These are phyloP conservation scores for Lithophane socia DNA, from an alignment of 2,888 invertebrate genomes.

Conservation along the genomic window DNA sequence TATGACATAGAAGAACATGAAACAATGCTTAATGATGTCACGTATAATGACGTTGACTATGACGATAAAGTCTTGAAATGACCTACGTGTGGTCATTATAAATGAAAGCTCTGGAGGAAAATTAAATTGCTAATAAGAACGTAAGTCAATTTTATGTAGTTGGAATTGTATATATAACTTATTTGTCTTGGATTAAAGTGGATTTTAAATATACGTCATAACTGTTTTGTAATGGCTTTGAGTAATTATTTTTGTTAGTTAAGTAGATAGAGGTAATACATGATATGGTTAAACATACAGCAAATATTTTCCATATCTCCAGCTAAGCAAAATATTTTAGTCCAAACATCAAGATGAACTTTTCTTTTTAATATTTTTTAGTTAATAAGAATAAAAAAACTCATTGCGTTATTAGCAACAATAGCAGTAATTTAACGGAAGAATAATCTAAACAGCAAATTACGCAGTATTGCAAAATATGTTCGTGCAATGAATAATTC, in stretches of 20 bases:
- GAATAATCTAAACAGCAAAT: constrained; percentile 56
- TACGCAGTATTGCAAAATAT: constrained; percentile 60
- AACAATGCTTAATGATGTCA: constrained; percentile 62
- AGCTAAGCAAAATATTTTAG: constrained; percentile 28
- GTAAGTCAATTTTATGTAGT: not conserved
- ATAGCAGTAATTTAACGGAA: constrained; percentile 65
- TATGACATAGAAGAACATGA: constrained; percentile 54
- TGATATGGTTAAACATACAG: not conserved
- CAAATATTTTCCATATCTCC: constrained; percentile 27
- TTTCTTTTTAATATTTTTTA: no score
- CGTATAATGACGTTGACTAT: constrained; percentile 50
- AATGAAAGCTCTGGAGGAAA: constrained; percentile 32
- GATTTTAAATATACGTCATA: constrained; percentile 24
- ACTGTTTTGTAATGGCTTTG: constrained; percentile 16
- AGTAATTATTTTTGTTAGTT: constrained; percentile 3
- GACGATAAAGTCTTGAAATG: constrained; percentile 42
- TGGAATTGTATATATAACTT: constrained; percentile 9
- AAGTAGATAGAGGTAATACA: constrained; percentile 4
- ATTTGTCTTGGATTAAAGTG: constrained; percentile 1
- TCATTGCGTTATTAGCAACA: constrained; percentile 48
- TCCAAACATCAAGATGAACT: constrained; percentile 20
- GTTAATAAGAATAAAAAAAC: no score
- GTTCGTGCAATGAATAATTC: constrained; percentile 70
- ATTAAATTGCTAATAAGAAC: constrained; percentile 28
- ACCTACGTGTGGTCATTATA: constrained; percentile 17